Percentiles rank a stretch among this genome's conserved stretches.
These are phyloP conservation scores for Trichomycterus rosablanca DNA, from an alignment of 2,113 vertebrate genomes.

Conservation along the genomic window DNA sequence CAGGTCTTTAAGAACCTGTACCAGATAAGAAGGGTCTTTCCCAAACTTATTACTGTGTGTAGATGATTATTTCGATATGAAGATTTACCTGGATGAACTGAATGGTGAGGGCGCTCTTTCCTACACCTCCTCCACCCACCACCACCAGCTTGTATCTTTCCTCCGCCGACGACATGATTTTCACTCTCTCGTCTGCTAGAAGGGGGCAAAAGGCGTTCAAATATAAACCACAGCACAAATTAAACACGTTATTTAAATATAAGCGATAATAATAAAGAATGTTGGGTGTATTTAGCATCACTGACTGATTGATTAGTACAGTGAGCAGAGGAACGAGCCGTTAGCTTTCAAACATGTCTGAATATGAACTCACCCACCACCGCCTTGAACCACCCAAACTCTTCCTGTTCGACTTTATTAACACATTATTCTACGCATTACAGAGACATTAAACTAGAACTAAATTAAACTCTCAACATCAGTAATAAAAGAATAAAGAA, in stretches of 20 bases:
- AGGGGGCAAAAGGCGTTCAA: too few relatives aligned
- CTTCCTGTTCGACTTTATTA: not conserved
- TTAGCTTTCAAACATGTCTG: not conserved
- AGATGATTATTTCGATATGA: not conserved
- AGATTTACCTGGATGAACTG: conserved; percentile 88
- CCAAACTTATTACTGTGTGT: too few relatives aligned
- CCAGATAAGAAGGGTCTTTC: too few relatives aligned
- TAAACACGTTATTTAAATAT: too few relatives aligned
- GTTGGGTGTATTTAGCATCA: too few relatives aligned
- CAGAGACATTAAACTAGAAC: too few relatives aligned
- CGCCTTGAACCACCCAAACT: not conserved
- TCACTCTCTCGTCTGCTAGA: not conserved
- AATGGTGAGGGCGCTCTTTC: conserved; percentile 89
- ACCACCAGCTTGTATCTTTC: conserved; percentile 89
- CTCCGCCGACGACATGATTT: conserved; percentile 66
- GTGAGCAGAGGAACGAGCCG: too few relatives aligned
- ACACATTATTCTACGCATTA: too few relatives aligned
- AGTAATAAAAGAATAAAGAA: not conserved
- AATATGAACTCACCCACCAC: not conserved
- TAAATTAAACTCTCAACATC: not conserved
- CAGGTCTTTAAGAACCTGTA: too few relatives aligned
- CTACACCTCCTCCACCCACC: conserved; percentile 89
- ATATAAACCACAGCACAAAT: too few relatives aligned
- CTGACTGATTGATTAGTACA: too few relatives aligned
- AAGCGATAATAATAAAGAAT: too few relatives aligned